phyloP scores from a whole-genome alignment of 2,888 invertebrate genomes.

The Apomyelois bistriatella region DNA sequence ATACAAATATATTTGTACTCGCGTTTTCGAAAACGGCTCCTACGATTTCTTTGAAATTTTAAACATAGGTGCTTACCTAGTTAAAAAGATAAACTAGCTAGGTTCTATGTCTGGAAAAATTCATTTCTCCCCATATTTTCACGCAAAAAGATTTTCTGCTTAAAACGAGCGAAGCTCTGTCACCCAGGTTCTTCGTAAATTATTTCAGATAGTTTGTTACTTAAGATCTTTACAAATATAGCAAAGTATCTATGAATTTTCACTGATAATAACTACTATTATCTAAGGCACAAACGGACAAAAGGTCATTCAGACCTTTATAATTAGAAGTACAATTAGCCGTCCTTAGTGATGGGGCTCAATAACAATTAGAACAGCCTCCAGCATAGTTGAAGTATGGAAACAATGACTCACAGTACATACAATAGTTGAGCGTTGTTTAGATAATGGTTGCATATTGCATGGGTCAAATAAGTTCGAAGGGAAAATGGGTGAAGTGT shows the following conservation, averaged over 20 bases:
- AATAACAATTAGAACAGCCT: slow-evolving; percentile 35
- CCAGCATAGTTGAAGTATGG: slow-evolving; percentile 13
- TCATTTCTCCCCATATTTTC: no score
- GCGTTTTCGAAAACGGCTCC: no score
- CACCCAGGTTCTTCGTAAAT: no score
- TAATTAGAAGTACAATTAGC: slow-evolving; percentile 35
- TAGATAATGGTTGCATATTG: slow-evolving; percentile 16
- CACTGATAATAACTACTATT: background rate
- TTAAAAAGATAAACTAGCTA: no score
- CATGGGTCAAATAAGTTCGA: background rate
- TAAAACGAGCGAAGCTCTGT: no score
- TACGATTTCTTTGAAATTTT: no score
- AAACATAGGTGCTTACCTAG: no score
- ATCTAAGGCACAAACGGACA: slow-evolving; percentile 7
- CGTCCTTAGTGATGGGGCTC: slow-evolving; percentile 28
- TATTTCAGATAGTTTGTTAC: no score
- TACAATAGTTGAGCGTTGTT: slow-evolving; percentile 17
- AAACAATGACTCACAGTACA: slow-evolving; percentile 29
- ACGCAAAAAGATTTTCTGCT: no score
- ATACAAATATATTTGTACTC: no score
- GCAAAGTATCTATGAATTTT: background rate
- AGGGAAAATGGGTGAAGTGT: background rate
- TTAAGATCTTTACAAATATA: no score
- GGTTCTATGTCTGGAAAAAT: no score
- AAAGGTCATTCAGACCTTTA: slow-evolving; percentile 21